Conservation (phyloP, 2,888 invertebrate species). For the Cosmorhoe ocellata region DNA sequence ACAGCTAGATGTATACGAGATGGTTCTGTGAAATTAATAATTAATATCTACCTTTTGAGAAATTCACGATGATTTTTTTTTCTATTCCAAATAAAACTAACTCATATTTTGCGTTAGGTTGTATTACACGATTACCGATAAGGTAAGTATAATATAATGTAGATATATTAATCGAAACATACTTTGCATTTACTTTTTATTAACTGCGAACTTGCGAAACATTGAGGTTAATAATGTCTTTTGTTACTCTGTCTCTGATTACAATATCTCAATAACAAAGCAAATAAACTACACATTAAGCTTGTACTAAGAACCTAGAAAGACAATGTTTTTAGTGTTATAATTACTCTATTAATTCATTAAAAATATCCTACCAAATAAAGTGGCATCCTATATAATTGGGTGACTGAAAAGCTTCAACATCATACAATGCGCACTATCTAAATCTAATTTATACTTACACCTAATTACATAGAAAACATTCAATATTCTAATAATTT, state of each 20-base stretch:
- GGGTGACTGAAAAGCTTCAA: conserved; percentile 59
- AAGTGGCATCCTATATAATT: conserved; percentile 50
- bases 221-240: conserved; percentile 1
- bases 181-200: conserved; percentile 43
- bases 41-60: conserved; percentile 8
- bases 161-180: conserved; percentile 29
- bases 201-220: neutral
- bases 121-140: conserved; percentile 69
- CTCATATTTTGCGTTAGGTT: conserved; percentile 57
- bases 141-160: conserved; percentile 34
- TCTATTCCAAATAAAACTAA: conserved; percentile 47
- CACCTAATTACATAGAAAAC: conserved; percentile 63
- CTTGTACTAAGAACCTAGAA: conserved; percentile 4
- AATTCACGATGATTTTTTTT: neutral
- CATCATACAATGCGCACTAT: conserved; percentile 61
- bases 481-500: conserved; percentile 63
- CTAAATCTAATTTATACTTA: conserved; percentile 62
- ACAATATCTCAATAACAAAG: conserved; percentile 10
- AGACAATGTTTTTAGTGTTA: conserved; percentile 21
- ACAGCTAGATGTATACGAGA: conserved; percentile 15
- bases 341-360: too few relatives aligned
- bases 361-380: conserved; percentile 39
- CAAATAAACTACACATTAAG: conserved; percentile 19
- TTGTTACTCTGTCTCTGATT: conserved; percentile 1
- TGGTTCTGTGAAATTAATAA: conserved; percentile 20